Evolutionary conservation across 2,113 vertebrate genomes (phyloP).

Genomic region (Saguinus midas): DNA sequence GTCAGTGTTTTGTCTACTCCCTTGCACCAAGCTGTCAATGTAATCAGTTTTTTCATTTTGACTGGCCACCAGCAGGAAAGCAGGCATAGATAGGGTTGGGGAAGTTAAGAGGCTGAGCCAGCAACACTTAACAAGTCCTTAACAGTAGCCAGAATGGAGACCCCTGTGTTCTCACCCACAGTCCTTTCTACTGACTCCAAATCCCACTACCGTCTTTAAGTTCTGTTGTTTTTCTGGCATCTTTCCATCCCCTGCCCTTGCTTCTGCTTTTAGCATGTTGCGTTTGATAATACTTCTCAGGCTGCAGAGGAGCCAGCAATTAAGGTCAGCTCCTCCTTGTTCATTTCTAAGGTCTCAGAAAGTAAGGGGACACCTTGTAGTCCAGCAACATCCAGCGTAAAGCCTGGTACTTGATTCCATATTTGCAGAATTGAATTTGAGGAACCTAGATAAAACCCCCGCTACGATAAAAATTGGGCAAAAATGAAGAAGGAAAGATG

Average conservation of each 20-base stretch:
- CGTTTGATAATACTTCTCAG: neutral
- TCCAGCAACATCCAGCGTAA: neutral
- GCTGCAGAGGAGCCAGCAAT: neutral
- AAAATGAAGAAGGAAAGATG: neutral
- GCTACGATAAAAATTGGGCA: neutral
- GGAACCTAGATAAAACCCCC: neutral
- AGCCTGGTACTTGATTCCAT: neutral
- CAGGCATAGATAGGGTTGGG: neutral
- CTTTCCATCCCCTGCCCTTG: neutral
- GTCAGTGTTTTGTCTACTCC: neutral
- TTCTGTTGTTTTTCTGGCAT: neutral
- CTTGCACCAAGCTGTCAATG: neutral
- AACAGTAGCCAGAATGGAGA: neutral
- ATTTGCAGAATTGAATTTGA: neutral
- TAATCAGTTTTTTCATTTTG: neutral
- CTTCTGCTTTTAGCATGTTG: neutral
- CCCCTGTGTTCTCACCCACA: neutral
- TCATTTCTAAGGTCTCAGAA: neutral
- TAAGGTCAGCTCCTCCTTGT: neutral
- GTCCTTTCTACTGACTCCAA: neutral
- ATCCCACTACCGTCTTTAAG: neutral
- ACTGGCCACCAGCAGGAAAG: neutral
- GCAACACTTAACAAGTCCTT: neutral
- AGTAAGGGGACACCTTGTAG: neutral
- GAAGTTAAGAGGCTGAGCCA: neutral